These are phyloP conservation scores for Calephelis perditalis DNA, from an alignment of 2,888 invertebrate species.

Conservation along the genomic window DNA sequence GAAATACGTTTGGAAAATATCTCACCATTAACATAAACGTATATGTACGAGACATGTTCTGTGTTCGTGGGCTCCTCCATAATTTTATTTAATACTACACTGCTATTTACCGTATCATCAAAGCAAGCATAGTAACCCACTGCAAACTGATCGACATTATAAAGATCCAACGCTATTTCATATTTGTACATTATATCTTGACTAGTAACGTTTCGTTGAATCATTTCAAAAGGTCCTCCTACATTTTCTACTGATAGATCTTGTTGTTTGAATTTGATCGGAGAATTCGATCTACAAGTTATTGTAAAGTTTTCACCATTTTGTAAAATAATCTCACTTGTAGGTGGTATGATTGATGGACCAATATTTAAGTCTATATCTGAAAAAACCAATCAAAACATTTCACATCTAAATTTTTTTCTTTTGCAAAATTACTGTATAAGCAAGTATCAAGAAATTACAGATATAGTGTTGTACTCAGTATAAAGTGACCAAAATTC, in stretches of 20 bases:
- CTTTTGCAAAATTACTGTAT: too few relatives aligned
- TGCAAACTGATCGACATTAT: slow-evolving; percentile 57
- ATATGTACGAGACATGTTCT: slow-evolving; percentile 55
- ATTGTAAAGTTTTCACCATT: slow-evolving; percentile 60
- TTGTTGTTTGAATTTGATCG: slow-evolving; percentile 55
- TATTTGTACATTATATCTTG: slow-evolving; percentile 47
- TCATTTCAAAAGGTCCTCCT: slow-evolving; percentile 36
- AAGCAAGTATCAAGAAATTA: too few relatives aligned
- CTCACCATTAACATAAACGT: slow-evolving; percentile 70
- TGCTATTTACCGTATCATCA: slow-evolving; percentile 52
- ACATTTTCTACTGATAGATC: slow-evolving; percentile 49
- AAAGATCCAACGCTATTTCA: slow-evolving; percentile 63
- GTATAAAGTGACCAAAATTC: too few relatives aligned
- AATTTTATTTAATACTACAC: slow-evolving; percentile 44
- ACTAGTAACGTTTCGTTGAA: slow-evolving; percentile 31
- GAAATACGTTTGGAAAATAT: slow-evolving; percentile 16
- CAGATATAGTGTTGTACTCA: too few relatives aligned
- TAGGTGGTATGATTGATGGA: slow-evolving; percentile 50
- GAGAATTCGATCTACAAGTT: slow-evolving; percentile 48
- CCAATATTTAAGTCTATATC: slow-evolving; percentile 51
- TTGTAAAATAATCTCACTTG: slow-evolving; percentile 55
- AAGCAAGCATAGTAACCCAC: slow-evolving; percentile 79
- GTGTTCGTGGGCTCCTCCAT: slow-evolving; percentile 54
- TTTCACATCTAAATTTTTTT: background rate
- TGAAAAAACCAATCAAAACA: slow-evolving; percentile 43